Evolutionary conservation across 2,113 vertebrate genomes (phyloP).

Genomic region (Glaucomys volans): DNA sequence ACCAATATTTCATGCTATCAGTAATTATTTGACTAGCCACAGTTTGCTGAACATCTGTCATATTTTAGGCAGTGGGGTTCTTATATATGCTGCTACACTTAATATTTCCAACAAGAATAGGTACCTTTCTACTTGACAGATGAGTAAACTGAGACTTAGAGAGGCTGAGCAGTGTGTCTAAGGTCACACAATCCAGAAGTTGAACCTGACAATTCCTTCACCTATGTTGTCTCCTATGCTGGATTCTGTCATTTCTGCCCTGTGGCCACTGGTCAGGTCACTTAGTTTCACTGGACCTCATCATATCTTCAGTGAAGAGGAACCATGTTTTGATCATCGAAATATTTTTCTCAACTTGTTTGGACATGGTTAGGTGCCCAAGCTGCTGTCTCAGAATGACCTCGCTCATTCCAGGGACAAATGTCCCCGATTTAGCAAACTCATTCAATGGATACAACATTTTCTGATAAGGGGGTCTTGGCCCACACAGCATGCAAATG

Average conservation of each 20-base stretch:
- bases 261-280: background rate
- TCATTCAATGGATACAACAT: slow-evolving; percentile 33
- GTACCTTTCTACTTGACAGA: background rate
- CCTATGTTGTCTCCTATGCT: background rate
- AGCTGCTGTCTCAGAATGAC: slow-evolving; percentile 3
- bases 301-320: background rate
- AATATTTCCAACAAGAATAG: background rate
- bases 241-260: background rate
- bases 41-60: background rate
- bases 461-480: slow-evolving; percentile 63
- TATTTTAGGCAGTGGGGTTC: background rate
- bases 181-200: background rate
- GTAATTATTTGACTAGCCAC: background rate
- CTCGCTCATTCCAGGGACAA: slow-evolving; percentile 30
- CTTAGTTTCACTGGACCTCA: background rate
- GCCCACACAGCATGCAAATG: slow-evolving; percentile 69
- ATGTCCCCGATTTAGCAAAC: slow-evolving; percentile 17
- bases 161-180: background rate
- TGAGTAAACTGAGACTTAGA: background rate
- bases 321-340: background rate
- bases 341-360: background rate
- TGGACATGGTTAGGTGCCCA: background rate
- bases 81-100: background rate
- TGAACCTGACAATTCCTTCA: background rate
- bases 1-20: background rate